phyloP scores from a whole-genome alignment of 2,113 vertebrate genomes.

The Osmerus eperlanus region DNA sequence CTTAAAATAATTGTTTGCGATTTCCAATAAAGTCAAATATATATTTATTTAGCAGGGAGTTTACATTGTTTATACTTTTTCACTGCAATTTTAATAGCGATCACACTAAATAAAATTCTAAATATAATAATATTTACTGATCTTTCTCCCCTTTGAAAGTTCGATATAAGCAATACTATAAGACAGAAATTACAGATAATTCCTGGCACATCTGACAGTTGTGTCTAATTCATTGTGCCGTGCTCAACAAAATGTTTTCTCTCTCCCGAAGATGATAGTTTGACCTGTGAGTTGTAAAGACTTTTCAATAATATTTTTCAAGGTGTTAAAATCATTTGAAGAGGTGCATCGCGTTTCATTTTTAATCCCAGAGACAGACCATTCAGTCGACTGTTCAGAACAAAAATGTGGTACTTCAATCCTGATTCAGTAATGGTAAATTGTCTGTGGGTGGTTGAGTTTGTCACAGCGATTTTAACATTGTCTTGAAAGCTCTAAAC shows the following conservation, averaged over 20 bases:
- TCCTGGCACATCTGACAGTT: background rate
- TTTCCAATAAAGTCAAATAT: no score
- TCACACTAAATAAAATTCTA: no score
- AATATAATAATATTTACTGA: conserved; percentile 17
- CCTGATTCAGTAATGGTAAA: background rate
- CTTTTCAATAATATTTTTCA: background rate
- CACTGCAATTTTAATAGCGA: no score
- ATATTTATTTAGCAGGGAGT: no score
- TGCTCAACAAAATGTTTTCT: background rate
- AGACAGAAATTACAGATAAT: background rate
- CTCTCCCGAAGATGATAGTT: no score
- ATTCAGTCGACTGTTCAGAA: background rate
- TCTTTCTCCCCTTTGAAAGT: conserved; percentile 32
- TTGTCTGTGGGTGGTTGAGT: background rate
- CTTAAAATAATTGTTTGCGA: no score
- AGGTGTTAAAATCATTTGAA: background rate
- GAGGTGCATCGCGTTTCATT: no score
- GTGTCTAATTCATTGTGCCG: background rate
- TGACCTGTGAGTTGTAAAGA: background rate
- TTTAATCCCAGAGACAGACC: background rate
- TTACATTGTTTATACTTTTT: no score
- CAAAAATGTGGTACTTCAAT: background rate
- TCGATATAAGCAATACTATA: conserved; percentile 12
- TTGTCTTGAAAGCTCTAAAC: no score
- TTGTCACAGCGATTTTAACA: no score